Evolutionary conservation across 2,113 vertebrate genomes (phyloP), one percentile per base, ranked within the genome.

Genomic region (Aldabrachelys gigantea): DNA sequence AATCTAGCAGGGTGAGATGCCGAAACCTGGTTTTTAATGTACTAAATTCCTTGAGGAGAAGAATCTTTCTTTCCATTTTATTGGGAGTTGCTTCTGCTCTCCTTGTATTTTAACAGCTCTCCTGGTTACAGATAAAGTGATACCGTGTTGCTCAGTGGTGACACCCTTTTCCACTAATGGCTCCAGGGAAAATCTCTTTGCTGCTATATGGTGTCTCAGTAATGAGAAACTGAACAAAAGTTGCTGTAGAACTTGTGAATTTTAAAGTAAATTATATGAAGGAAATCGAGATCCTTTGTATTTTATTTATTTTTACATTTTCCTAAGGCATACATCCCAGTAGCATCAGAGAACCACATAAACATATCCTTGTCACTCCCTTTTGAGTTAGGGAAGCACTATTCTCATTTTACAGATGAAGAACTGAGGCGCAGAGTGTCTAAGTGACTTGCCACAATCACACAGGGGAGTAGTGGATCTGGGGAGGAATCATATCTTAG

Each of bases 251-350:
- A 29, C 35, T 50, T 62, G 13, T 54, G 78, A 41, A 22, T 89
- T 89, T 80, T 38, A 85, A 75, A 91, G 31, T 82, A 44, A 72
- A 25, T 76, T 72, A n/a, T 16, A 41, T 87, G 44, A 76, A 95
- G 85, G 19, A 69, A 22, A 14, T 1, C 69, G 31, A 78, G 41
- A 87, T 86, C 87, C 69, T 95, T 90, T 87, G 85, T 93, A 96
- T 80, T 69, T 69, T 69, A 49, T 6, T 0, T 62, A 14, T 47
- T 47, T 78, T 25, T 38, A 38, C 35, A 10, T 59, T 91, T 84
- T 84, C 35, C 85, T 65, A 11, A 47, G 84, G 21, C 12, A 7
- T 84, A 80, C 79, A 6, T 92, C 38, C 80, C 31, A 24, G 16
- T 44, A 25, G 1, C 79, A 4, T 79, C 35, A 27, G 79, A 81